Conservation (phyloP, 2,797 vertebrate species). For the Falco rusticolus region DNA sequence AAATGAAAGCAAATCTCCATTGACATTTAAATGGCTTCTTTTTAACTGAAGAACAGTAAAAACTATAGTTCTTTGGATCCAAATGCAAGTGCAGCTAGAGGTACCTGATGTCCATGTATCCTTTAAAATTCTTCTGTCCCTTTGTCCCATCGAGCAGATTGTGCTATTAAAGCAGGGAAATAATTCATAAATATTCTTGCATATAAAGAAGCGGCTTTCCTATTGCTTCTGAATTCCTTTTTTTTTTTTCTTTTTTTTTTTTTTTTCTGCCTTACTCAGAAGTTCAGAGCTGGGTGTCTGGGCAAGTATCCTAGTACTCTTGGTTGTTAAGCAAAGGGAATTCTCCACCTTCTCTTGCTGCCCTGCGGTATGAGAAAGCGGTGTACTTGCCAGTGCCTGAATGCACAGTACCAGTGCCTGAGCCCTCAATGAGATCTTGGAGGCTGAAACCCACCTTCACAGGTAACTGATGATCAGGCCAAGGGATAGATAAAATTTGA, state of each 20-base stretch:
- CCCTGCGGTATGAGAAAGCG: not conserved
- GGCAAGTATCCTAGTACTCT: not conserved
- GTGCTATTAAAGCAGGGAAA: not conserved
- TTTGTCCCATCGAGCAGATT: not conserved
- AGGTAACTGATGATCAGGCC: not conserved
- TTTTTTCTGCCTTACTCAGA: not conserved
- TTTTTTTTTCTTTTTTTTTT: not conserved
- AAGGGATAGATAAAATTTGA: not conserved
- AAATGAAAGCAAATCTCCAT: not conserved
- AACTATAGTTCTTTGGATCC: fast-evolving
- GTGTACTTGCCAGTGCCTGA: not conserved
- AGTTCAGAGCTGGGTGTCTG: not conserved
- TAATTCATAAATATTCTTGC: not conserved
- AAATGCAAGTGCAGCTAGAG: not conserved
- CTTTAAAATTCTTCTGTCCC: not conserved
- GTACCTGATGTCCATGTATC: fast-evolving
- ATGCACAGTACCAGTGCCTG: fast-evolving
- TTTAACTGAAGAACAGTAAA: not conserved
- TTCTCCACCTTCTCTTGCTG: not conserved
- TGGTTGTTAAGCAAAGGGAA: not conserved
- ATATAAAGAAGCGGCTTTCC: not conserved
- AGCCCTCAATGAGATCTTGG: not conserved
- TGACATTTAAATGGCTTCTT: not conserved
- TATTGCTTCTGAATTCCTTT: not conserved
- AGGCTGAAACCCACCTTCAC: not conserved